phyloP scores from a whole-genome alignment of 92 coral and sea anemone species.

The Hydrozoanthus gracilis region DNA sequence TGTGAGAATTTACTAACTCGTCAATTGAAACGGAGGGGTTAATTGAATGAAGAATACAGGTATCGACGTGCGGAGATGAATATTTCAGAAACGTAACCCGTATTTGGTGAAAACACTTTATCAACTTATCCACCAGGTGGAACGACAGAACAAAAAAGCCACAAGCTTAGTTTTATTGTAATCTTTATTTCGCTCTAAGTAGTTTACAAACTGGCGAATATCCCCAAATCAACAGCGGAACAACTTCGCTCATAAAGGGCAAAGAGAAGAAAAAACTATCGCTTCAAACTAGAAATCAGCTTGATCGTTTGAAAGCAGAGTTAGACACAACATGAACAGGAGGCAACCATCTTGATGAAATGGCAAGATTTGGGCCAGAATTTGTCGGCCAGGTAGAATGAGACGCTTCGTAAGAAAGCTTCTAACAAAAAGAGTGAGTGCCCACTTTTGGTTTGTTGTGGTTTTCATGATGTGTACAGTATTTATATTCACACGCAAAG shows the following conservation, averaged over 20 bases:
- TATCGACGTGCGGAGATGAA: conserved; percentile 12
- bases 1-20: too few relatives aligned
- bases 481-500: conserved; percentile 48
- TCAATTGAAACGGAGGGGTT: too few relatives aligned
- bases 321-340: background rate
- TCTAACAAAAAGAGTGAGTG: conserved; percentile 39
- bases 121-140: conserved; percentile 29
- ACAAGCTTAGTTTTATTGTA: conserved; percentile 15
- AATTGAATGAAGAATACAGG: background rate
- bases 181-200: background rate
- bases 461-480: conserved; percentile 56
- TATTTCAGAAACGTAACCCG: conserved; percentile 27
- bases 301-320: conserved; percentile 11
- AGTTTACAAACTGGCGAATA: background rate
- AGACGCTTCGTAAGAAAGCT: conserved; percentile 48
- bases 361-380: conserved; percentile 24
- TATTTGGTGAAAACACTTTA: background rate
- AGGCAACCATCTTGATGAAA: background rate
- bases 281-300: conserved; percentile 20
- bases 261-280: background rate
- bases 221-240: conserved; percentile 13
- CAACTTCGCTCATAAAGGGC: background rate
- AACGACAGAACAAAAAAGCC: conserved; percentile 20
- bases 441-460: conserved; percentile 52
- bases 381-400: conserved; percentile 56